Conservation (phyloP, 2,113 vertebrate species). For the Anser cygnoides region DNA sequence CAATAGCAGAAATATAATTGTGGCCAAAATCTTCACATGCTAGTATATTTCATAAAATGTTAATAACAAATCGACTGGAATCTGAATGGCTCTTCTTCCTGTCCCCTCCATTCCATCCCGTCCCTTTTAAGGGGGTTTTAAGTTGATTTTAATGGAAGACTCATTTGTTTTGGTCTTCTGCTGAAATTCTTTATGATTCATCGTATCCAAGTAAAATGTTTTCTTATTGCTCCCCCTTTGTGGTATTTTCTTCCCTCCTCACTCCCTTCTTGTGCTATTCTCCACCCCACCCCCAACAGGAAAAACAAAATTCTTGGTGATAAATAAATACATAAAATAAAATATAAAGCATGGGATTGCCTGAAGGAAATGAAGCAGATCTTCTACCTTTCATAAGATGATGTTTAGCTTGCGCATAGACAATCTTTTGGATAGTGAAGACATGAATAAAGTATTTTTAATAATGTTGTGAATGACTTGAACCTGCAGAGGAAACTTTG, state of each 20-base stretch:
- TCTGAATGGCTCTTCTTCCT: not conserved
- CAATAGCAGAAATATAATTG: not conserved
- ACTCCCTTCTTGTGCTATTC: not conserved
- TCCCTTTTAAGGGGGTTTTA: not conserved
- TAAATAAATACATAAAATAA: not conserved
- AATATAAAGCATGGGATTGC: not conserved
- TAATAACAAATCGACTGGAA: not conserved
- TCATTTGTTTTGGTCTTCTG: not conserved
- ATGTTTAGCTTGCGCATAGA: not conserved
- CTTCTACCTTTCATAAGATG: rapidly evolving
- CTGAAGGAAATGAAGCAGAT: not conserved
- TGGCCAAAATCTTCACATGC: not conserved
- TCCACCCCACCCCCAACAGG: not conserved
- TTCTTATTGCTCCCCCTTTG: not conserved
- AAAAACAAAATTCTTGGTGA: rapidly evolving
- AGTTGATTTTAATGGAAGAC: not conserved
- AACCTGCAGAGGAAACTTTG: not conserved
- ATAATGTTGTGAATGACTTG: not conserved
- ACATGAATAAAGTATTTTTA: not conserved
- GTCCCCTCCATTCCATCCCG: too few species aligned
- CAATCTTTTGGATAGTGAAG: not conserved
- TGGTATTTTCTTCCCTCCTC: not conserved
- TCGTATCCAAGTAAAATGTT: rapidly evolving
- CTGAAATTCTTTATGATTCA: not conserved
- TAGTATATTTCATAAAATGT: not conserved